A percentile compares a stretch with the other conserved stretches of the same genome.
Conservation (phyloP, 1,140 invertebrate species). For the Eriocheir sinensis region DNA sequence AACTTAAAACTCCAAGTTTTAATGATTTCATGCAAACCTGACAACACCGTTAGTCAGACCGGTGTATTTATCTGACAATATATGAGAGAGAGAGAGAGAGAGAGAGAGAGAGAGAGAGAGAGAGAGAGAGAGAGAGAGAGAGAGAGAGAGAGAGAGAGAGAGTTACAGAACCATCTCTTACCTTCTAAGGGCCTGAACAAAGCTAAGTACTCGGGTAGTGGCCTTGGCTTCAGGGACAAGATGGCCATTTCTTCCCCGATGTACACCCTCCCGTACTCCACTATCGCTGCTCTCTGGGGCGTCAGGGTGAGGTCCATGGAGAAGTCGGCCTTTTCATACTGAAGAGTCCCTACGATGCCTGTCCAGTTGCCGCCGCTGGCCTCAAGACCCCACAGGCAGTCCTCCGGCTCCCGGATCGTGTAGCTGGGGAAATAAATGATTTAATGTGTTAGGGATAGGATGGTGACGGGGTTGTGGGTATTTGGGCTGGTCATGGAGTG, state of each 20-base stretch:
- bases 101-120: too few relatives aligned
- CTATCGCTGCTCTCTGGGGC: not conserved
- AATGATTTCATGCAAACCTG: too few relatives aligned
- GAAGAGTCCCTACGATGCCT: constrained; percentile 41
- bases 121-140: too few relatives aligned
- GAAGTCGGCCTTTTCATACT: constrained; percentile 45
- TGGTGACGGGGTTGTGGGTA: too few relatives aligned
- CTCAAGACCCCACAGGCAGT: not conserved
- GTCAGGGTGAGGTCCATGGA: constrained; percentile 14
- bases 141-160: too few relatives aligned
- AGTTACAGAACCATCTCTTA: not conserved
- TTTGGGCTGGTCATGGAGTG: too few relatives aligned
- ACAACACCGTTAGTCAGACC: too few relatives aligned
- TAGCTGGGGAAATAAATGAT: constrained; percentile 13
- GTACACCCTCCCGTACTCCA: not conserved
- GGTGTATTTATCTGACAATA: too few relatives aligned
- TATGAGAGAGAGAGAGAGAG: too few relatives aligned
- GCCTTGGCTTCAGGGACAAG: not conserved
- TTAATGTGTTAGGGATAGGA: too few relatives aligned
- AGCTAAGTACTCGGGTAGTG: not conserved
- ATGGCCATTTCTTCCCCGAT: not conserved
- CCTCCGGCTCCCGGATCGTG: not conserved
- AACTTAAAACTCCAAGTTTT: too few relatives aligned
- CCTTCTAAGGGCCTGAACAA: constrained; percentile 37
- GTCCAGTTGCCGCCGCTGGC: constrained; percentile 35